Evolutionary conservation across 2,113 vertebrate species (phyloP).

Genomic region (Rattus norvegicus): DNA sequence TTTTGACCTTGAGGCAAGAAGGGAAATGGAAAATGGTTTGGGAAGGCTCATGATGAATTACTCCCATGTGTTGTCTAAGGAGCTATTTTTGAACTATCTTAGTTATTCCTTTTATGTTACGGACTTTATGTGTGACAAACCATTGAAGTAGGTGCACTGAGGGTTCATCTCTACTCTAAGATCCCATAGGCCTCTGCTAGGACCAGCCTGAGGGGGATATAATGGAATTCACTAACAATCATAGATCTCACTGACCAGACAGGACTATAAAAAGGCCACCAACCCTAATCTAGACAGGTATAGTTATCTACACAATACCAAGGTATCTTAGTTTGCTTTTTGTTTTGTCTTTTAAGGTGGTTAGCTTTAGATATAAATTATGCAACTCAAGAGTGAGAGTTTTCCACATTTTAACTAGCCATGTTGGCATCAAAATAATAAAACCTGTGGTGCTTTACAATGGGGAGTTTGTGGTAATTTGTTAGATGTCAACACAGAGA

Average conservation of each 20-base stretch:
- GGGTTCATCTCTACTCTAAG: constrained; percentile 40
- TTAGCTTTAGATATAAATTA: constrained; percentile 34
- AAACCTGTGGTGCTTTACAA: not conserved
- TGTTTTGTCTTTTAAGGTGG: not conserved
- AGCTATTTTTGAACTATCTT: constrained; percentile 45
- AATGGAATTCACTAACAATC: not conserved
- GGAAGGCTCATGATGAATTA: constrained; percentile 33
- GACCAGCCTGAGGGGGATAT: not conserved
- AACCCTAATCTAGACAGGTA: not conserved
- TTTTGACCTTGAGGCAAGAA: constrained; percentile 46
- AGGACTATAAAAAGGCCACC: not conserved
- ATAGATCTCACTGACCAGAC: not conserved
- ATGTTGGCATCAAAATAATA: not conserved
- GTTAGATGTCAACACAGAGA: not conserved
- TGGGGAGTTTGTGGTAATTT: not conserved
- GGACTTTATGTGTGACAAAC: constrained; percentile 38
- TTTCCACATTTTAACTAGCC: constrained; percentile 3
- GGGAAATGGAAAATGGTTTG: constrained; percentile 35
- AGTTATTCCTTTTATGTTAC: constrained; percentile 34
- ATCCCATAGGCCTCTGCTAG: not conserved
- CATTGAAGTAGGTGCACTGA: not conserved
- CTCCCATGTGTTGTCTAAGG: constrained; percentile 23
- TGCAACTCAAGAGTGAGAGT: not conserved
- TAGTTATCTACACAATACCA: not conserved
- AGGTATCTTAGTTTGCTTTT: not conserved